A percentile compares a stretch with the other conserved stretches of the same genome.
Conservation (phyloP, 2,113 vertebrate species). For the Formicarius rufipectus region DNA sequence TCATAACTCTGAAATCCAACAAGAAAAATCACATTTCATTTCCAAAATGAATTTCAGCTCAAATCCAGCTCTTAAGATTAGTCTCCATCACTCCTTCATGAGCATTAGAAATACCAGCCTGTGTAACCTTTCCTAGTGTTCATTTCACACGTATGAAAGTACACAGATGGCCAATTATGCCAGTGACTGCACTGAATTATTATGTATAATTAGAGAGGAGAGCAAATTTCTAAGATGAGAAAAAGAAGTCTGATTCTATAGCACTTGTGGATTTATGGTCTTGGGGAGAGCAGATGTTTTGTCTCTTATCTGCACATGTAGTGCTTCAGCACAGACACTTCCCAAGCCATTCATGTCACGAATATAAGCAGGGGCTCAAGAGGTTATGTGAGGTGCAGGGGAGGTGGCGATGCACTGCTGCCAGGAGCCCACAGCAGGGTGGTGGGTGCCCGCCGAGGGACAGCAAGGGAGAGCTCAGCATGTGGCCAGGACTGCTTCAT, state of each 20-base stretch:
- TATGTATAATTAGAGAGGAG: conserved; percentile 45
- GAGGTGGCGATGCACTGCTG: not conserved
- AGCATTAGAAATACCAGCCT: not conserved
- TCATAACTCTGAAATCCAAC: not conserved
- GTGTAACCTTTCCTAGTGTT: conserved; percentile 21
- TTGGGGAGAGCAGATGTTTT: not conserved
- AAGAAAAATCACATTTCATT: not conserved
- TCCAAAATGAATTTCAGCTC: not conserved
- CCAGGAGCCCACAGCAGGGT: accelerated
- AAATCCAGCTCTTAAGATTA: not conserved
- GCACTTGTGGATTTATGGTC: not conserved
- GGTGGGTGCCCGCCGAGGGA: accelerated
- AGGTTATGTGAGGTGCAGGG: not conserved
- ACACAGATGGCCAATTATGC: conserved; percentile 69
- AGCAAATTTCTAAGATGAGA: not conserved
- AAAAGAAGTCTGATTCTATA: conserved; percentile 5
- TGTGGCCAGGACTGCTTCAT: not conserved
- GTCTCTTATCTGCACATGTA: not conserved
- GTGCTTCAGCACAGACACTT: not conserved
- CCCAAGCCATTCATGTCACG: not conserved
- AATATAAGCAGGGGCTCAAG: not conserved
- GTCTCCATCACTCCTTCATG: not conserved
- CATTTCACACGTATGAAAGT: conserved; percentile 3
- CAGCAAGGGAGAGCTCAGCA: not conserved
- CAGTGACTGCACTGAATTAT: conserved; percentile 54